Conservation (phyloP, 2,797 vertebrate species). For the Clarias platycephalus region DNA sequence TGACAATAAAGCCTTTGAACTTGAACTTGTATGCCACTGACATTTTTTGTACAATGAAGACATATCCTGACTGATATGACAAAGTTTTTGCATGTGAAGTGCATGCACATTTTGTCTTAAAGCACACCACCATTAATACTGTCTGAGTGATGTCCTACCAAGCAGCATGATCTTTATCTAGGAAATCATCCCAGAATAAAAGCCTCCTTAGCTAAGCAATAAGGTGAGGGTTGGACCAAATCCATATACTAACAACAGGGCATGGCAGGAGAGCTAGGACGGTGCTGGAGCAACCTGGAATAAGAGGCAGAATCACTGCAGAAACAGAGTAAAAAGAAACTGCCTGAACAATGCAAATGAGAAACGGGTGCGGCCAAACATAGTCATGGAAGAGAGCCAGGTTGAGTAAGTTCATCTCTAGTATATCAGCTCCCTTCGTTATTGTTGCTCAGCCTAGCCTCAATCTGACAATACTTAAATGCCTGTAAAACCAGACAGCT, state of each 20-base stretch:
- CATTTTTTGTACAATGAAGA: too few relatives aligned
- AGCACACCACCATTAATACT: background rate
- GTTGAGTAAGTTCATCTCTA: background rate
- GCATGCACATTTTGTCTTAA: background rate
- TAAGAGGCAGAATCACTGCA: background rate
- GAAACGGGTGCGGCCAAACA: background rate
- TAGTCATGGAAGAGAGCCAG: background rate
- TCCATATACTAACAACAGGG: background rate
- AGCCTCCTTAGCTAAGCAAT: background rate
- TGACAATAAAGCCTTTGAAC: too few relatives aligned
- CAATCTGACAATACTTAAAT: background rate
- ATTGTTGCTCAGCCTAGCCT: background rate
- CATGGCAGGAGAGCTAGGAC: background rate
- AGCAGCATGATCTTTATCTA: background rate
- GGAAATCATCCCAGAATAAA: background rate
- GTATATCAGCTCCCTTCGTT: background rate
- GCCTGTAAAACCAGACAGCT: background rate
- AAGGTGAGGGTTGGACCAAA: background rate
- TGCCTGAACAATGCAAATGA: background rate
- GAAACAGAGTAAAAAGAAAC: background rate
- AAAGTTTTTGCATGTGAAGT: background rate
- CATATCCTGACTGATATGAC: background rate
- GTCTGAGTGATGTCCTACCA: background rate
- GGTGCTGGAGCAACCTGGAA: background rate
- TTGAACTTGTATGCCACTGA: too few relatives aligned